Evolutionary conservation across 2,888 invertebrate genomes (phyloP), one percentile per base, ranked within the genome.

Genomic region (Amiota minor): DNA sequence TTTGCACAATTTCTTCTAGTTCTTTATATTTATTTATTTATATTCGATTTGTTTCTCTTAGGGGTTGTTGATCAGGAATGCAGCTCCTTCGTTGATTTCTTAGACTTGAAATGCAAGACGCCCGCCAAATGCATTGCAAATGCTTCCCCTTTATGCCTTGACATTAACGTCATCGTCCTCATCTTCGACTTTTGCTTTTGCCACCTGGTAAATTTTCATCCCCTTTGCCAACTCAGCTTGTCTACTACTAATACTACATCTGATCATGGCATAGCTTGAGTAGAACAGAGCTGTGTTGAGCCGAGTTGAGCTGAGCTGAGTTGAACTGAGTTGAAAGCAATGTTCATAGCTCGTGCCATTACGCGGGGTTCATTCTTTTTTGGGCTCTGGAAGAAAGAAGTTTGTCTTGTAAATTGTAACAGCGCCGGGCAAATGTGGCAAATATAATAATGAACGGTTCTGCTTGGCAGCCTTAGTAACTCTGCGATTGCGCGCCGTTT

Each of bases 181-280:
- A 74, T 75, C 79, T 74, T 72, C 61, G 70, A 61, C 56, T 47
- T 20, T 12, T n/a, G 49, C 50, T 67, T 68, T 53, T 46, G 76
- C 80, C 82, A 81, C 81, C 81, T 81, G 81, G 81, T 80, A 55
- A 65, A 72, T 78, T 82, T 83, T 85, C 83, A 83, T 83, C 83
- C 83, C 83, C 85, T 81, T 83, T 77, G 53, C 59, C 56, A 49
- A 56, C 59, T 76, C 74, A 72, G 68, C 71, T 23, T 23, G 23
- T 23, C 23, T 23, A 23, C 23, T 23, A 23, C 23, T 23, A 23
- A 3, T 23, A 23, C 23, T 72, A 81, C 83, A 84, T 85, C 85
- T 84, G 83, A 83, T 83, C 84, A 35, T 35, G 35, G 35, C 6
- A 3, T 35, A 35, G 35, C 35, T 8, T 35, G 35, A 35, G 35